These are phyloP conservation scores for Pteromalus puparum DNA, from an alignment of 1,140 invertebrate species.

Conservation along the genomic window DNA sequence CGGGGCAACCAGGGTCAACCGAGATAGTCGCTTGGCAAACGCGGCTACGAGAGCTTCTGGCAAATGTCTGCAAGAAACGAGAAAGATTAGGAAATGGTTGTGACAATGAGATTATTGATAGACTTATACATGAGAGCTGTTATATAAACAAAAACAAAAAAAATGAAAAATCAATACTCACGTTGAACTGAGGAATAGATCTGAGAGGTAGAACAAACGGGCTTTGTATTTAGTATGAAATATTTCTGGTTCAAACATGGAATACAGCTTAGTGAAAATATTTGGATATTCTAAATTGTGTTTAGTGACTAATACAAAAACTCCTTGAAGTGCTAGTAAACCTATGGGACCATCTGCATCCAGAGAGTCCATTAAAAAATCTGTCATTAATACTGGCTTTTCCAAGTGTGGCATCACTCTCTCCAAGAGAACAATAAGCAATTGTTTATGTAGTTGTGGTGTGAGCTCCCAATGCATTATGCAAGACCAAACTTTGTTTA, in stretches of 20 bases:
- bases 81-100: slow-evolving; percentile 49
- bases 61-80: slow-evolving; percentile 83
- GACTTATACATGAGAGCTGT: neutral
- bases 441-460: slow-evolving; percentile 82
- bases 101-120: slow-evolving; percentile 21
- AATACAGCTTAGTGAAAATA: slow-evolving; percentile 95
- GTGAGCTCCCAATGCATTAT: slow-evolving; percentile 83
- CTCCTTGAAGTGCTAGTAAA: slow-evolving; percentile 93
- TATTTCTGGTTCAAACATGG: slow-evolving; percentile 91
- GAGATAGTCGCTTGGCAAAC: slow-evolving; percentile 92
- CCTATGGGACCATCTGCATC: slow-evolving; percentile 90
- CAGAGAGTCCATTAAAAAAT: slow-evolving; percentile 93
- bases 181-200: slow-evolving; percentile 95
- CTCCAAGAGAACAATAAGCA: slow-evolving; percentile 89
- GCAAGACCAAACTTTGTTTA: slow-evolving; percentile 84
- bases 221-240: slow-evolving; percentile 94
- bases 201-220: slow-evolving; percentile 89
- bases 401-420: slow-evolving; percentile 87
- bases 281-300: slow-evolving; percentile 97
- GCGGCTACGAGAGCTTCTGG: slow-evolving; percentile 94
- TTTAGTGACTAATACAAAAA: slow-evolving; percentile 92
- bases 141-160: neutral
- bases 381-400: slow-evolving; percentile 90
- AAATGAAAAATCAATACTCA: slow-evolving; percentile 76
- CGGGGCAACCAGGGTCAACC: slow-evolving; percentile 88